Evolutionary conservation across 2,797 vertebrate species (phyloP).

Genomic region (Aplochiton taeniatus): DNA sequence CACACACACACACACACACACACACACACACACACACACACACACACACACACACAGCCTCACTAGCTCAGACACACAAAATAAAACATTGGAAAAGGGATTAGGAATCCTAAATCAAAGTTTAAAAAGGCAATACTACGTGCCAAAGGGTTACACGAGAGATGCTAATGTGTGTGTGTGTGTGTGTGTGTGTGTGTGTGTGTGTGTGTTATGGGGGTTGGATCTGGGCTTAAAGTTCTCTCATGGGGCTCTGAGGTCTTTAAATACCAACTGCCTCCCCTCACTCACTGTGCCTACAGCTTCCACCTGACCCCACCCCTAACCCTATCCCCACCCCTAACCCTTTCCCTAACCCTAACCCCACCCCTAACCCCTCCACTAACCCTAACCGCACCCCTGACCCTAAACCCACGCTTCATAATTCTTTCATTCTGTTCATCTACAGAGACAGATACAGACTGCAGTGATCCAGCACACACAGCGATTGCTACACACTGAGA

Average conservation of each 20-base stretch:
- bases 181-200: background rate
- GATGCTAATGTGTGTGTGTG: background rate
- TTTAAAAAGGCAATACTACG: background rate
- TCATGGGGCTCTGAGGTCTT: constrained; percentile 29
- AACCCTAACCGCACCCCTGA: too few species aligned
- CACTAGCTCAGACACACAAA: background rate
- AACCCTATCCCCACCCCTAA: too few species aligned
- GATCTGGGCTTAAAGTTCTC: constrained; percentile 33
- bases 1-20: background rate
- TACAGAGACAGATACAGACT: too few species aligned
- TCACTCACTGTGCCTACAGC: constrained; percentile 6
- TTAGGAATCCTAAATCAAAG: background rate
- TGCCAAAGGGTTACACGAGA: background rate
- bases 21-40: background rate
- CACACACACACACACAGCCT: background rate
- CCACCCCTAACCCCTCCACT: too few species aligned
- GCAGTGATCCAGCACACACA: too few species aligned
- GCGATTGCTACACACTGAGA: too few species aligned
- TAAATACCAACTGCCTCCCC: constrained; percentile 26
- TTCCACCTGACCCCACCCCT: background rate
- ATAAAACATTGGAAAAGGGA: too few species aligned
- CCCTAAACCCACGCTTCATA: too few species aligned
- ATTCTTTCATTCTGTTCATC: too few species aligned
- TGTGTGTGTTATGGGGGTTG: constrained; percentile 18
- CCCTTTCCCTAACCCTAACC: too few species aligned